A percentile compares a stretch with the other conserved stretches of the same genome.
phyloP scores from a whole-genome alignment of 2,888 invertebrate genomes.

The Ormyrus labotus region DNA sequence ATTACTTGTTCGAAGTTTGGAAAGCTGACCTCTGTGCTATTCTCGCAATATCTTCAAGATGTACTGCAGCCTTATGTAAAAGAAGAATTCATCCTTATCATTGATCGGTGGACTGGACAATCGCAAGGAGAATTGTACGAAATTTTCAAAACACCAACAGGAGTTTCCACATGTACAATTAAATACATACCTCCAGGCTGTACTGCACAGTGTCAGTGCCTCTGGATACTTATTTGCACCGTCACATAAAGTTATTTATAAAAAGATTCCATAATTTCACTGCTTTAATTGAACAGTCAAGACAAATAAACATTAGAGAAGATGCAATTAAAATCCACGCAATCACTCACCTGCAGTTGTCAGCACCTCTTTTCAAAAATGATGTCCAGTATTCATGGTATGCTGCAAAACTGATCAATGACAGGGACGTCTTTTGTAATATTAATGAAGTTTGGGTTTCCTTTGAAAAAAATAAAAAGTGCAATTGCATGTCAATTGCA shows the following conservation, averaged over 20 bases:
- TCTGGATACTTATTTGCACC: neutral
- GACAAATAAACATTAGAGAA: slow-evolving; percentile 26
- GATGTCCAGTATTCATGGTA: slow-evolving; percentile 37
- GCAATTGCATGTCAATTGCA: neutral
- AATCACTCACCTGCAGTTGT: slow-evolving; percentile 22
- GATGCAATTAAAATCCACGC: slow-evolving; percentile 32
- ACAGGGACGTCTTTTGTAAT: slow-evolving; percentile 23
- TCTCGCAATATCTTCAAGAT: neutral
- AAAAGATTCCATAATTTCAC: neutral
- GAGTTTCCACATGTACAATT: slow-evolving; percentile 2
- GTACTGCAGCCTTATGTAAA: neutral
- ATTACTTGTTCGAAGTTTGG: slow-evolving; percentile 51
- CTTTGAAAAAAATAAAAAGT: neutral
- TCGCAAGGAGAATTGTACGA: neutral
- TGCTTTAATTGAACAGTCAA: slow-evolving; percentile 15
- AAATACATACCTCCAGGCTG: slow-evolving; percentile 24
- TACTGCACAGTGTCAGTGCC: neutral
- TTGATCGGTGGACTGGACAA: slow-evolving; percentile 32
- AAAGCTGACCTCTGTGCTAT: slow-evolving; percentile 43
- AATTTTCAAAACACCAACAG: neutral
- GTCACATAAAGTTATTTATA: neutral
- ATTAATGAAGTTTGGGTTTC: slow-evolving; percentile 4
- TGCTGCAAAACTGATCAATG: slow-evolving; percentile 6
- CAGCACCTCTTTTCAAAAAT: slow-evolving; percentile 27
- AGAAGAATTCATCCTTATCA: slow-evolving; percentile 17